Conservation (phyloP, 2,113 vertebrate species). For the Verasper variegatus region DNA sequence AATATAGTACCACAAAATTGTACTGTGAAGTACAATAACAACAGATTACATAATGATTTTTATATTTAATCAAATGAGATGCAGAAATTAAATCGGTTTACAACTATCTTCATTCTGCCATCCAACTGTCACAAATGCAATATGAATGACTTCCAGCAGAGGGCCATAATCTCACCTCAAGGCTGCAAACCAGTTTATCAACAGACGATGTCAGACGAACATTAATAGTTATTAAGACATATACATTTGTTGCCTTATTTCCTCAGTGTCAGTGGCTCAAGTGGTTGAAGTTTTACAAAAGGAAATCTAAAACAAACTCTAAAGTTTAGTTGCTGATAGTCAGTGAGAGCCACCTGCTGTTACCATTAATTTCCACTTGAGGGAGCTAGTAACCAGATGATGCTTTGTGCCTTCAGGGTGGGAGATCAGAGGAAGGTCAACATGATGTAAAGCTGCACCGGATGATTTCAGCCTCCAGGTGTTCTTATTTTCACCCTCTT, state of each 20-base stretch:
- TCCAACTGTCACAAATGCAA: background rate
- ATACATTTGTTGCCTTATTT: background rate
- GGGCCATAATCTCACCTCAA: background rate
- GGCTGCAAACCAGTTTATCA: background rate
- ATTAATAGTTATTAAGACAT: background rate
- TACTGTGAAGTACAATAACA: too few relatives aligned
- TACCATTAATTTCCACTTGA: constrained; percentile 24
- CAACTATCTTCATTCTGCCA: background rate
- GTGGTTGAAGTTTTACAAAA: background rate
- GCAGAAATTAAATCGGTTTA: background rate
- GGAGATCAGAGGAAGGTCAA: background rate
- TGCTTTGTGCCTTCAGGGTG: background rate
- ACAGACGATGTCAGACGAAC: background rate
- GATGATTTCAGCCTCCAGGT: background rate
- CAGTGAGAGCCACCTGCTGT: background rate
- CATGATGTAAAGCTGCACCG: background rate
- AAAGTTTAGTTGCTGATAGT: background rate
- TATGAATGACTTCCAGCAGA: constrained; percentile 18
- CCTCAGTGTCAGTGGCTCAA: background rate
- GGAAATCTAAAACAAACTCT: background rate
- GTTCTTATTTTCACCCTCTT: background rate
- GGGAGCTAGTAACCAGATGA: constrained; percentile 36
- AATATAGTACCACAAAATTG: too few relatives aligned
- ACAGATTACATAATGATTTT: too few relatives aligned
- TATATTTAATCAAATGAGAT: background rate